Conservation (phyloP, 2,797 vertebrate genomes). For the Notolabrus celidotus region DNA sequence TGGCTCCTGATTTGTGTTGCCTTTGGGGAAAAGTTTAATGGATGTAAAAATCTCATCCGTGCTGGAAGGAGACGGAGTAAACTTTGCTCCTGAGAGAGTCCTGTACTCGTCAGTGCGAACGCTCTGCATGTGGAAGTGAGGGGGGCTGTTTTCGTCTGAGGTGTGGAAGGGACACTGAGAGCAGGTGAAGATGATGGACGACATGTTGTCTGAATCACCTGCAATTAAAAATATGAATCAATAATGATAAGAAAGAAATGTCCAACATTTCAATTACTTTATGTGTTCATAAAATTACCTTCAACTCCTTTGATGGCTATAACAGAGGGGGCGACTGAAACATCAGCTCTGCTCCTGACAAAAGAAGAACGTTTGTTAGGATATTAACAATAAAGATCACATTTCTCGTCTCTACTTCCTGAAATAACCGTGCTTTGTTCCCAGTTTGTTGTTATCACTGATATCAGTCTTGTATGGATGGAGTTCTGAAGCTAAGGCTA, state of each 20-base stretch:
- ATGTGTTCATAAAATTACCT: constrained; percentile 53
- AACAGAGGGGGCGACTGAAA: constrained; percentile 48
- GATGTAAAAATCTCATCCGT: constrained; percentile 79
- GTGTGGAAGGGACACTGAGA: constrained; percentile 74
- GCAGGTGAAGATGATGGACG: constrained; percentile 79
- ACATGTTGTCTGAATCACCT: constrained; percentile 64
- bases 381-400: no score
- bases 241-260: not conserved
- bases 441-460: no score
- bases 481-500: no score
- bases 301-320: constrained; percentile 72
- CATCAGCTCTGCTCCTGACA: constrained; percentile 59
- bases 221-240: constrained; percentile 13
- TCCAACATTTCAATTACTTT: not conserved
- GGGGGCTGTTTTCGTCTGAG: constrained; percentile 50
- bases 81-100: constrained; percentile 52
- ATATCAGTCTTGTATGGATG: no score
- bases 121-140: constrained; percentile 79
- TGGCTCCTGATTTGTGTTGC: constrained; percentile 3
- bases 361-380: constrained; percentile 7
- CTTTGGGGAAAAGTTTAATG: constrained; percentile 75
- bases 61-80: constrained; percentile 59
- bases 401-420: no score
- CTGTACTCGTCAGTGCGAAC: constrained; percentile 64
- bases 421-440: no score